Percentiles rank a stretch among this genome's conserved stretches.
These are phyloP conservation scores for Stratiomys singularior DNA, from an alignment of 2,888 invertebrate species.

Conservation along the genomic window DNA sequence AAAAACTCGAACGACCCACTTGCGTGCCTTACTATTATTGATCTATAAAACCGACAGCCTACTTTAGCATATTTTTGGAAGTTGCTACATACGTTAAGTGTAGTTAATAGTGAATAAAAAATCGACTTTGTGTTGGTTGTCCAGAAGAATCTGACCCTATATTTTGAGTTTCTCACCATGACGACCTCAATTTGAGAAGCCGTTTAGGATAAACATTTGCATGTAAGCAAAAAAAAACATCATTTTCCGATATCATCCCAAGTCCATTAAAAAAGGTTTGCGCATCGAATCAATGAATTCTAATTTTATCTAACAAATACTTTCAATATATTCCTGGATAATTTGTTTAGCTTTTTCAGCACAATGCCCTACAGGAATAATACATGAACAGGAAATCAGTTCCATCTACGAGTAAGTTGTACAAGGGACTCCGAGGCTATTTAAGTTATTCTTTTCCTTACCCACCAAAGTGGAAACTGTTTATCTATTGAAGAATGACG, in stretches of 20 bases:
- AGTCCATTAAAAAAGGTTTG: slow-evolving; percentile 4
- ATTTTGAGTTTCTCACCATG: not conserved
- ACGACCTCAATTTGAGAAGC: not conserved
- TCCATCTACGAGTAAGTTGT: slow-evolving; percentile 7
- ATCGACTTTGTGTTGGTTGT: too few relatives aligned
- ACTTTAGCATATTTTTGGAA: too few relatives aligned
- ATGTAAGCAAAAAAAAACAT: not conserved
- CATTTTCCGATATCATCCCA: too few relatives aligned
- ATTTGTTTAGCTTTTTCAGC: slow-evolving; percentile 27
- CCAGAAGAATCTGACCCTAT: too few relatives aligned
- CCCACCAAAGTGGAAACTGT: slow-evolving; percentile 29
- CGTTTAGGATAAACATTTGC: not conserved
- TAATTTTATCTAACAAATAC: not conserved
- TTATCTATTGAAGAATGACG: slow-evolving; percentile 3
- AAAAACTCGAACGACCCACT: too few relatives aligned
- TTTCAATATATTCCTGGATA: not conserved
- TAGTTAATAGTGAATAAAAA: too few relatives aligned
- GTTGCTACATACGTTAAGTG: too few relatives aligned
- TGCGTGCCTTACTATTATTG: too few relatives aligned
- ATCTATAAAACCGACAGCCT: too few relatives aligned
- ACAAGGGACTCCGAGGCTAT: not conserved
- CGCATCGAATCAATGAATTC: not conserved
- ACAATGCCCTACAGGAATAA: not conserved
- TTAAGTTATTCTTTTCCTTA: slow-evolving; percentile 16
- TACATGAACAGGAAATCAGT: slow-evolving; percentile 10